phyloP scores from a whole-genome alignment of 64 coral and sea anemone genomes.

The Platygyra sinensis region DNA sequence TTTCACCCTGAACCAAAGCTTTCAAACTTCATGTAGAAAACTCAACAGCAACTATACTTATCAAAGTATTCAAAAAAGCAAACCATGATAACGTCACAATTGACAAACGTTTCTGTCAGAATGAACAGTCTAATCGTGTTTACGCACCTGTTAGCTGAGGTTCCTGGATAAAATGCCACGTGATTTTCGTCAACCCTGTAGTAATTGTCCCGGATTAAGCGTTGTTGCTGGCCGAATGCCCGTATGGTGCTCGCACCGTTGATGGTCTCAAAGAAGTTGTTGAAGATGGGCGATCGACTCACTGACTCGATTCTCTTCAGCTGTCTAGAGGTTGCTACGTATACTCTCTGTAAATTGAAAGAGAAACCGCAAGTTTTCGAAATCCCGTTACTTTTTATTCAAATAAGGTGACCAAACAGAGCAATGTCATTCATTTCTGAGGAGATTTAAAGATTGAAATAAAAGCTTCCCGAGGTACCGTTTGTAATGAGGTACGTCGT shows the following conservation, averaged over 20 bases:
- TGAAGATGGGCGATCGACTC: slow-evolving; percentile 61
- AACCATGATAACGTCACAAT: too few relatives aligned
- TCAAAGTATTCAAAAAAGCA: too few relatives aligned
- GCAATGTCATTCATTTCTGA: too few relatives aligned
- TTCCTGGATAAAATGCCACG: slow-evolving; percentile 47
- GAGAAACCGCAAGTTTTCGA: neutral
- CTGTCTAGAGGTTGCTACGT: slow-evolving; percentile 45
- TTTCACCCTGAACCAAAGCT: too few relatives aligned
- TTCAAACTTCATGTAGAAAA: too few relatives aligned
- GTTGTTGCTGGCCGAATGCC: slow-evolving; percentile 56
- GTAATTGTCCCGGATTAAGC: slow-evolving; percentile 64
- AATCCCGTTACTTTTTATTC: too few relatives aligned
- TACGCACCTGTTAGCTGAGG: slow-evolving; percentile 48
- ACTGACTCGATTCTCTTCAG: slow-evolving; percentile 68
- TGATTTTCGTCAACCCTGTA: slow-evolving; percentile 66
- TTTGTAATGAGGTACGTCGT: too few relatives aligned
- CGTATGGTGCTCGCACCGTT: slow-evolving; percentile 52
- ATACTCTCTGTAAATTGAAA: slow-evolving; percentile 33
- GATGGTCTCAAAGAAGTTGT: slow-evolving; percentile 71
- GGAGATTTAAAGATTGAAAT: too few relatives aligned
- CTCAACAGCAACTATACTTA: too few relatives aligned
- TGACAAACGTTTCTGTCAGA: too few relatives aligned
- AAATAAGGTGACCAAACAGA: too few relatives aligned
- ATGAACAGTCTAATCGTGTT: neutral
- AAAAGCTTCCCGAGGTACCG: too few relatives aligned